Evolutionary conservation across 2,113 vertebrate species (phyloP).

Genomic region (Calidris pugnax): DNA sequence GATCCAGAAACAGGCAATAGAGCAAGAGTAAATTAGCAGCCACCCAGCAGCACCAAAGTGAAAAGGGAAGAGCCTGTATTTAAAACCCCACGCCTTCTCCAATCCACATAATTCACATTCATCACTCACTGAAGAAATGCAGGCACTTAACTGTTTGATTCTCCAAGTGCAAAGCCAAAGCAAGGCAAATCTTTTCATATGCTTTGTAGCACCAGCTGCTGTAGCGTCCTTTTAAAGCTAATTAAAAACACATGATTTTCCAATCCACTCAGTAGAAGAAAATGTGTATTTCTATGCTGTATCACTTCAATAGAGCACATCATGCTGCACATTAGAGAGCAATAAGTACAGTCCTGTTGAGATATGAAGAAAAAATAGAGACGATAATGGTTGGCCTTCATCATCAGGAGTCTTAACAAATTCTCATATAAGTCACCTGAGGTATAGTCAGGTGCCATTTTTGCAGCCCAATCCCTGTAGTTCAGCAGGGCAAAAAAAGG

Average conservation of each 20-base stretch:
- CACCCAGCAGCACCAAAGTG: neutral
- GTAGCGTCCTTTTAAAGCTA: conserved; percentile 1
- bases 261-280: neutral
- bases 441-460: neutral
- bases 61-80: conserved; percentile 27
- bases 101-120: conserved; percentile 4
- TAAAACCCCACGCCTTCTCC: neutral
- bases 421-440: neutral
- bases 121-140: neutral
- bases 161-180: conserved; percentile 4
- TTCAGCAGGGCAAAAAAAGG: neutral
- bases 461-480: neutral
- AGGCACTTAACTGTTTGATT: conserved; percentile 8
- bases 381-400: neutral
- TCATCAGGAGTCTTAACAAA: neutral
- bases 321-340: neutral
- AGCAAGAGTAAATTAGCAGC: conserved; percentile 53
- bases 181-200: conserved; percentile 1
- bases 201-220: conserved; percentile 5
- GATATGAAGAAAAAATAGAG: neutral
- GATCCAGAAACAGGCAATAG: conserved; percentile 31
- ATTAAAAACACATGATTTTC: conserved; percentile 42
- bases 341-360: neutral
- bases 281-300: neutral
- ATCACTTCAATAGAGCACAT: neutral